Base-by-base conservation (phyloP, 1,140 invertebrate species). In the Potamilus streckersoni region DNA sequence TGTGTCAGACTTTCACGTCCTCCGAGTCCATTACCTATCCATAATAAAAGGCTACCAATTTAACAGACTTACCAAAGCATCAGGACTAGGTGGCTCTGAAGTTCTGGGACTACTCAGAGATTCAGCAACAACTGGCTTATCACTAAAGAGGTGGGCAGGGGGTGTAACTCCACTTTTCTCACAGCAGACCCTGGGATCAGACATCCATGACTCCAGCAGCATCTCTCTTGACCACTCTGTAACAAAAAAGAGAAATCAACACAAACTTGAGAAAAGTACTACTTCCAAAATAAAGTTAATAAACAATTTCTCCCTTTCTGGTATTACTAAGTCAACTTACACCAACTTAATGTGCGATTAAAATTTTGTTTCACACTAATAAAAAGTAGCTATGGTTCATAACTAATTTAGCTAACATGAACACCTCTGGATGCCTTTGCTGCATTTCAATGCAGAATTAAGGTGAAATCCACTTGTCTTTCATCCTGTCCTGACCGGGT, bases 181-280 rank as follows among this genome's bases (percentile, higher is more conserved):
- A 87, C 94, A 94, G 84, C 93, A 94, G 58, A 91, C 90, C 1
- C 92, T 89, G 1, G 94, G 91, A 83, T 94, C 93, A 79, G 91
- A 91, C 91, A 94, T 94, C 94, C 94, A 94, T 71, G 93, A 92
- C 84, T 94, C 93, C 60, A 94, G 86, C 49, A 94, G 85, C 57
- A 91, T 87, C 83, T 94, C 93, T 81, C 93, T 87, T 60, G 93
- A 94, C 94, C 94, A 95, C 91, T 94, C 94, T 94, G 83, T 27
- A 87, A 85, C 27, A 5, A 76, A 16, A 56, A 1, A 68, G 60
- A 57, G 73, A 5, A 68, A 59, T n/a, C 59, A 68, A 67, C 31
- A 67, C 65, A 67, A 55, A 49, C 31, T 67, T 13, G 20, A 58
- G 69, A 60, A 55, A 16, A 31, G 58, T 5, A 49, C 6, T 58